Evolutionary conservation across 2,797 vertebrate species (phyloP), one percentile per base, ranked within the genome.

Genomic region (Myioborus melanocephalus): DNA sequence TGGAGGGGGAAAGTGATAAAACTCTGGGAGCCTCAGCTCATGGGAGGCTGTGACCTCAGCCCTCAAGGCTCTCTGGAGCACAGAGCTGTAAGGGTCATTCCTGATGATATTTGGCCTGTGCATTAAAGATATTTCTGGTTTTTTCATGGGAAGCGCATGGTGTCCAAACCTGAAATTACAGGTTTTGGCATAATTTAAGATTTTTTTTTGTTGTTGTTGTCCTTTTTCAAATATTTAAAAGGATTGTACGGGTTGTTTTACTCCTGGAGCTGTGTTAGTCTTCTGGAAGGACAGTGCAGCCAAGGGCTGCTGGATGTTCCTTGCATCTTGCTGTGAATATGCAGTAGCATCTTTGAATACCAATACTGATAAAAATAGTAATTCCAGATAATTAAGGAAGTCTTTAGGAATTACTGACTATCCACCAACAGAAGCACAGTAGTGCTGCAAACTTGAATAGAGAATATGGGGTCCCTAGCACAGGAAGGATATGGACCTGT

Each of bases 151-250:
- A 69, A 41, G 43, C 14, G 7, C 34, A 46, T 32, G 10, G 23
- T 59, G 16, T 71, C 21, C 53, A 52, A 87, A 64, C 8, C 27
- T 69, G 55, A 84, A 64, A 46, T 61, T n/a, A 23, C 50, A 57
- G 34, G 2, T 46, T 64, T 64, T 60, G 17, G 21, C 8, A 22
- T 56, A 1, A 64, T 49, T 65, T 50, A 9, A 26, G 22, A 52
- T 32, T 2, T 1, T 8, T 19, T 65, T 1, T 55, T 66, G 2
- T 55, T 66, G 10, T 11, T 17, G 11, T n/a, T n/a, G 14, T 44
- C 12, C 2, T 26, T 55, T 49, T 5, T 5, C 12, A 34, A 20
- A 22, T 41, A 15, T 37, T 68, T 85, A 7, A 46, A 64, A 56
- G 26, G 8, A 2, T 37, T 39, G 6, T 43, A 9, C 10, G 7